These are phyloP conservation scores for Oreochromis grahami DNA, from an alignment of 2,797 vertebrate species.

Conservation along the genomic window DNA sequence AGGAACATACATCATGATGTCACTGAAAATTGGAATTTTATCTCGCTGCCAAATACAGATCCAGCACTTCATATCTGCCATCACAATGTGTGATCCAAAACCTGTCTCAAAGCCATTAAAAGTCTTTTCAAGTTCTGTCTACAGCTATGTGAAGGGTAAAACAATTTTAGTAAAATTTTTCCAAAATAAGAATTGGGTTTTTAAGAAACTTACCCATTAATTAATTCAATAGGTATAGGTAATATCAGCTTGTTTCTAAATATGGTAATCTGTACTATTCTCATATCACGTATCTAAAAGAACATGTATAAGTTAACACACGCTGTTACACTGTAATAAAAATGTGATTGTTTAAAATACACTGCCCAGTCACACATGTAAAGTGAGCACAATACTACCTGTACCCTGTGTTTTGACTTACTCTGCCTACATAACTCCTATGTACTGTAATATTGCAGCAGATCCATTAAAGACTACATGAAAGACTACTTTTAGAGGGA, in stretches of 20 bases:
- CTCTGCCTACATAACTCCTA: constrained; percentile 22
- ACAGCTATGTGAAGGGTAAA: neutral
- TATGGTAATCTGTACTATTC: neutral
- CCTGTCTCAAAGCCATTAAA: neutral
- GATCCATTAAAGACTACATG: constrained; percentile 10
- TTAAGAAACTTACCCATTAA: neutral
- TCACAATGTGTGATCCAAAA: neutral
- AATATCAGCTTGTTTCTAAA: neutral
- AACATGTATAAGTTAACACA: neutral
- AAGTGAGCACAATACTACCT: constrained; percentile 44
- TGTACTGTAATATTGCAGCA: constrained; percentile 19
- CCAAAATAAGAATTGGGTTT: neutral
- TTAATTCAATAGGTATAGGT: neutral
- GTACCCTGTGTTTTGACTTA: constrained; percentile 31
- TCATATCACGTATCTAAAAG: neutral
- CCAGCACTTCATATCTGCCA: constrained; percentile 1
- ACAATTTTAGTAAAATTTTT: neutral
- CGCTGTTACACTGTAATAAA: constrained; percentile 14
- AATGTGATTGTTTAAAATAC: constrained; percentile 23
- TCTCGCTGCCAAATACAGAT: constrained; percentile 22
- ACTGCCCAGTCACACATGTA: constrained; percentile 42
- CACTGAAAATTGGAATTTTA: constrained; percentile 17
- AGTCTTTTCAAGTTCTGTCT: neutral
- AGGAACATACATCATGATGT: constrained; percentile 36
- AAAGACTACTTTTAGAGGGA: constrained; percentile 6